Base-by-base conservation (phyloP, 1,140 invertebrate genomes). In the Mercenaria mercenaria region DNA sequence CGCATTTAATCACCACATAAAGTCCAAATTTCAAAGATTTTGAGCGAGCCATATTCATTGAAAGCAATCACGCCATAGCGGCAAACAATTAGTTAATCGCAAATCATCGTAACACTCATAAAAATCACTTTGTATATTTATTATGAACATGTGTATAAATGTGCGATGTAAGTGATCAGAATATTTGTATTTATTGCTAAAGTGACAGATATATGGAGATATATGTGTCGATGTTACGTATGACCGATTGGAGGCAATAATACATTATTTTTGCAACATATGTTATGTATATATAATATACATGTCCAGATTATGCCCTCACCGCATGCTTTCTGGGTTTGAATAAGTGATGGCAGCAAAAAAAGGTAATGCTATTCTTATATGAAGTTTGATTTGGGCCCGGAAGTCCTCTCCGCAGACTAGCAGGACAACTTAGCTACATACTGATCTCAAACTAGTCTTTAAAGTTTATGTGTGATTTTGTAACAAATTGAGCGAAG, bases 171-270 rank as follows among this genome's bases (percentile, higher is more conserved):
- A 67, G 61, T 67, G 61, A 67, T 67, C 61, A 29, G 61, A 13
- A 67, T 15, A 23, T 23, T 67, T 32, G 15, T 18, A 8, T 67
- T 67, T 67, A 67, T 67, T 29, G 26, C 32, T 37, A 11, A 29
- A 10, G n/a, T 67, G 61, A 67, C 61, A 67, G 61, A 32, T 20
- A 11, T 67, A 67, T 67, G 61, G 32, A 11, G 18, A 67, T 2
- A n/a, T 37, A 67, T 67, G 61, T 67, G 61, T 67, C 4, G 26
- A 15, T 67, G 61, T 67, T 67, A 67, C 32, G 61, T 67, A 67
- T 67, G 61, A 67, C n/a, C 18, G 61, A 67, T 32, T 37, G 20
- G 61, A 67, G 15, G 20, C 52, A 20, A 20, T 2, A 56, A 56
- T n/a, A n/a, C n/a, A n/a, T n/a, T n/a, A n/a, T n/a, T n/a, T 47